A percentile compares a stretch with the other conserved stretches of the same genome.
These are phyloP conservation scores for Drosophila cognata DNA, from an alignment of 2,888 invertebrate species.

Conservation along the genomic window DNA sequence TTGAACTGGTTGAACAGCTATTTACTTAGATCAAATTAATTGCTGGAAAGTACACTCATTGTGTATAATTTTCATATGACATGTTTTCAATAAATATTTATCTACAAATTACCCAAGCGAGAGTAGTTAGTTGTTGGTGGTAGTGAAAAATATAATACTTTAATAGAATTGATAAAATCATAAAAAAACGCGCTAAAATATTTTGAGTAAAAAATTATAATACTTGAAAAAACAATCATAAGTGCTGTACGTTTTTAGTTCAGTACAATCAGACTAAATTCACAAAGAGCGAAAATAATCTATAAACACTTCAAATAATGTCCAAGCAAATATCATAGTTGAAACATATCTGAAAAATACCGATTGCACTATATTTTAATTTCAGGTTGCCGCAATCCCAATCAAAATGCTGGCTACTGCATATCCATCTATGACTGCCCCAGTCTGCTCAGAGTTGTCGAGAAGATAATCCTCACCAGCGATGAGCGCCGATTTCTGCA, in stretches of 20 bases:
- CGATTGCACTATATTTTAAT: neutral
- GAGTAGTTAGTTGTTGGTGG: neutral
- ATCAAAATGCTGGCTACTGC: conserved; percentile 77
- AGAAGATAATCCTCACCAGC: conserved; percentile 42
- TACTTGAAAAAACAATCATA: neutral
- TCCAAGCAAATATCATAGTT: neutral
- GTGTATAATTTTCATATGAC: neutral
- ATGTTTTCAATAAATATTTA: neutral
- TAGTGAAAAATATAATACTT: neutral
- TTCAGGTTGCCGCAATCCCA: conserved; percentile 86
- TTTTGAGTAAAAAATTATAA: neutral
- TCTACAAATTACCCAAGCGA: neutral
- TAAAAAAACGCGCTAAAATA: neutral
- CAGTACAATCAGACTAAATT: neutral
- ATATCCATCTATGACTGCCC: conserved; percentile 82
- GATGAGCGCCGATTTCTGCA: conserved; percentile 71
- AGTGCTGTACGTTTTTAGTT: neutral
- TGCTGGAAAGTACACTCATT: neutral
- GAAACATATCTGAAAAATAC: neutral
- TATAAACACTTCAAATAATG: neutral
- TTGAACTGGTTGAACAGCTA: conserved; percentile 1
- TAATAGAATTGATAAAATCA: neutral
- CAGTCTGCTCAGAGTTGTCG: conserved; percentile 66
- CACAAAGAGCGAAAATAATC: neutral
- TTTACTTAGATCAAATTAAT: neutral